phyloP scores from a whole-genome alignment of 2,113 vertebrate species.

The Caloenas nicobarica region DNA sequence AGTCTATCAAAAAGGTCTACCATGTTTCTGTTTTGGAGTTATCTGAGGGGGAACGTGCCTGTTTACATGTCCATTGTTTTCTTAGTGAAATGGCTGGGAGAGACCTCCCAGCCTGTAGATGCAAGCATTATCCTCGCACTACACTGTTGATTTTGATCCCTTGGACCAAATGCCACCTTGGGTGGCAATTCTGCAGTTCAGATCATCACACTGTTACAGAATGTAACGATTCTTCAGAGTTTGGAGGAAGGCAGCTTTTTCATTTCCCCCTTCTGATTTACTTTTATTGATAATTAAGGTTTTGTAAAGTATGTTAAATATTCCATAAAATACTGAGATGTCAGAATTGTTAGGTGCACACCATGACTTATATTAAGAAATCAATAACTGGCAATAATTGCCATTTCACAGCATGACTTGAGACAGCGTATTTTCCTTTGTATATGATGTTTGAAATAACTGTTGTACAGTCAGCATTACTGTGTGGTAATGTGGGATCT shows the following conservation, averaged over 20 bases:
- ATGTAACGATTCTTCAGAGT: rapidly evolving
- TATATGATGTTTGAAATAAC: background rate
- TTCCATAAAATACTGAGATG: rapidly evolving
- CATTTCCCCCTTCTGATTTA: background rate
- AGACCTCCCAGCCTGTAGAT: background rate
- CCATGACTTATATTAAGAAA: background rate
- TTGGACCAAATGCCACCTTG: background rate
- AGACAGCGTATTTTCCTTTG: background rate
- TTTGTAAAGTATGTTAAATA: background rate
- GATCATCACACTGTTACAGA: rapidly evolving
- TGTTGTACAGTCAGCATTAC: background rate
- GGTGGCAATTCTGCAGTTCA: background rate
- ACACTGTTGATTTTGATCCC: background rate
- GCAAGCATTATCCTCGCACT: background rate
- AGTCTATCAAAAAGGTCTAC: background rate
- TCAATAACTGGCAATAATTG: background rate
- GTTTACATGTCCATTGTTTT: background rate
- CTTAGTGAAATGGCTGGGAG: background rate
- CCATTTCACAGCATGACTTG: background rate
- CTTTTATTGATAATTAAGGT: background rate
- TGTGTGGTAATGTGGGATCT: background rate
- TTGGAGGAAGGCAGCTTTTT: background rate
- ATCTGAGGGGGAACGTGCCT: rapidly evolving
- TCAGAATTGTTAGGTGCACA: too few species aligned
- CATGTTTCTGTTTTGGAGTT: background rate